Conservation (phyloP, 2,797 vertebrate genomes). For the Neostethus bicornis region DNA sequence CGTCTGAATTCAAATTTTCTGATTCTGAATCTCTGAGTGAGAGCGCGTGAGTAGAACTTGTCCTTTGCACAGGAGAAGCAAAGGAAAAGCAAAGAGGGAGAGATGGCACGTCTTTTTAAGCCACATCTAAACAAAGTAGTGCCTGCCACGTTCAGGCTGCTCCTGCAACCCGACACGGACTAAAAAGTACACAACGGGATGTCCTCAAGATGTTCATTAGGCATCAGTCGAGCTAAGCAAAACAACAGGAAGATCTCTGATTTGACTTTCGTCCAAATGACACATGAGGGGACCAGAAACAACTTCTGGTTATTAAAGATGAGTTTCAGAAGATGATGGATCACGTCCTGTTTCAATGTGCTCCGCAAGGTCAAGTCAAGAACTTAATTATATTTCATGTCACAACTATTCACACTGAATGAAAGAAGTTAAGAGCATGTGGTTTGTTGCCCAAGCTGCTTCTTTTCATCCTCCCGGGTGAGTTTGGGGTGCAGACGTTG, state of each 20-base stretch:
- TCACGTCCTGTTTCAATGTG: slow-evolving; percentile 11
- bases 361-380: slow-evolving; percentile 16
- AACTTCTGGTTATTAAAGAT: slow-evolving; percentile 15
- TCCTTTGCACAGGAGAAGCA: too few relatives aligned
- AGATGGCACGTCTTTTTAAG: too few relatives aligned
- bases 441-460: slow-evolving; percentile 20
- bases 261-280: slow-evolving; percentile 4
- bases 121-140: too few relatives aligned
- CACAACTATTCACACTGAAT: slow-evolving; percentile 38
- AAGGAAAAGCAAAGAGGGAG: too few relatives aligned
- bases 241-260: slow-evolving; percentile 3
- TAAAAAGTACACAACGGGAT: not conserved
- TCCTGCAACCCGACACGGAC: too few relatives aligned
- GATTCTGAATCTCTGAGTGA: too few relatives aligned
- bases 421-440: slow-evolving; percentile 35
- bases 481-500: slow-evolving; percentile 50
- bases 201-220: not conserved
- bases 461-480: slow-evolving; percentile 30
- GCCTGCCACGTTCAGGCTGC: too few relatives aligned
- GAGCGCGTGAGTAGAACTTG: too few relatives aligned
- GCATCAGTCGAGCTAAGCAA: not conserved
- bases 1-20: too few relatives aligned
- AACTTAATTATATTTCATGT: slow-evolving; percentile 24
- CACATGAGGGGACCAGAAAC: slow-evolving; percentile 6
- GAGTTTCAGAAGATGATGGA: slow-evolving; percentile 30